Evolutionary conservation across 2,888 invertebrate genomes (phyloP).

Genomic region (Penaeus monodon): DNA sequence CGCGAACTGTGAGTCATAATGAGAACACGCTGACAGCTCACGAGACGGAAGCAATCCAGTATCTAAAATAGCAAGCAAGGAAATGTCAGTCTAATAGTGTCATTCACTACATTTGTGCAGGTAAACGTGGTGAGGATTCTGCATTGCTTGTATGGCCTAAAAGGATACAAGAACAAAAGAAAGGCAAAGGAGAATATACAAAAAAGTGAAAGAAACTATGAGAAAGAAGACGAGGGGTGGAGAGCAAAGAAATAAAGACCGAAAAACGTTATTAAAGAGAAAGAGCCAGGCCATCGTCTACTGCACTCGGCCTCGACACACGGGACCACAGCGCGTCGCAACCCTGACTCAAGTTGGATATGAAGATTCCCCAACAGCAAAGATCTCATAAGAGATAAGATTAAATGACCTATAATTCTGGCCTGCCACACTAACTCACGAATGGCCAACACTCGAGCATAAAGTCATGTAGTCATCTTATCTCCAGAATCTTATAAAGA

Average conservation of each 20-base stretch:
- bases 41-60: no score
- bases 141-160: background rate
- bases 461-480: constrained; percentile 37
- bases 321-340: background rate
- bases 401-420: constrained; percentile 45
- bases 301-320: no score
- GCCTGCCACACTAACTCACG: constrained; percentile 26
- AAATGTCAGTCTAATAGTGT: no score
- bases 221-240: background rate
- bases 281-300: background rate
- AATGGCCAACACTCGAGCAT: constrained; percentile 29
- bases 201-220: background rate
- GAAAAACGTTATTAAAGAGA: background rate
- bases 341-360: background rate
- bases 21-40: no score
- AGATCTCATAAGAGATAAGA: constrained; percentile 40
- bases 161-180: background rate
- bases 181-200: background rate
- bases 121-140: no score
- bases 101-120: no score
- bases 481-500: constrained; percentile 29
- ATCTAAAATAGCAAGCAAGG: no score
- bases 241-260: background rate
- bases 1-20: no score
- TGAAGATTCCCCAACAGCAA: background rate